Evolutionary conservation across 2,113 vertebrate genomes (phyloP).

Genomic region (Mobula birostris): DNA sequence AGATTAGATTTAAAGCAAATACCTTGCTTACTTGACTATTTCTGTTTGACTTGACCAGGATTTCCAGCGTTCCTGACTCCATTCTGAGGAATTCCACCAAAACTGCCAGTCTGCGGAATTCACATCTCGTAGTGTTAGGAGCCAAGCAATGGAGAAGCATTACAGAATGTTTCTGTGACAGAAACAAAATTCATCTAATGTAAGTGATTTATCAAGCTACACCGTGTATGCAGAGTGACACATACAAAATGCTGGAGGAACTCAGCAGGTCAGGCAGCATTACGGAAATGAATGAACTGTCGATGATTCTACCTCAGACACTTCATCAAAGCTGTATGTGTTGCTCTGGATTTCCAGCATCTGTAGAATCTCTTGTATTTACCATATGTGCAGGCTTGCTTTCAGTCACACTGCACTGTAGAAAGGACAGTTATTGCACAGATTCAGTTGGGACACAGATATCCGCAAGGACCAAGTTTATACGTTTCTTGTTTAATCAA

Average conservation of each 20-base stretch:
- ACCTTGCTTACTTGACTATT: not conserved
- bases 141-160: not conserved
- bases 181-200: not conserved
- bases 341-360: no score
- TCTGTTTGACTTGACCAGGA: not conserved
- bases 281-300: no score
- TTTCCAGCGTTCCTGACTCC: not conserved
- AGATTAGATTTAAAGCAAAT: not conserved
- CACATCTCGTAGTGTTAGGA: no score
- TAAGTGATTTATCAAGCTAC: not conserved
- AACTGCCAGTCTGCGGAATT: not conserved
- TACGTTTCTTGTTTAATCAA: not conserved
- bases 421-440: not conserved
- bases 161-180: slow-evolving; percentile 8
- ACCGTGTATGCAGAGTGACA: no score
- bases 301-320: no score
- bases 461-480: not conserved
- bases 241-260: no score
- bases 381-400: no score
- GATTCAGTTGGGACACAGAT: not conserved
- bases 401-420: not conserved
- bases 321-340: no score
- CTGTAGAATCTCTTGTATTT: no score
- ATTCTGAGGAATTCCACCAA: not conserved
- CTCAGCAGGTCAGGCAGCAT: no score